Conservation (phyloP, 2,797 vertebrate genomes). For the Denticeps clupeoides region DNA sequence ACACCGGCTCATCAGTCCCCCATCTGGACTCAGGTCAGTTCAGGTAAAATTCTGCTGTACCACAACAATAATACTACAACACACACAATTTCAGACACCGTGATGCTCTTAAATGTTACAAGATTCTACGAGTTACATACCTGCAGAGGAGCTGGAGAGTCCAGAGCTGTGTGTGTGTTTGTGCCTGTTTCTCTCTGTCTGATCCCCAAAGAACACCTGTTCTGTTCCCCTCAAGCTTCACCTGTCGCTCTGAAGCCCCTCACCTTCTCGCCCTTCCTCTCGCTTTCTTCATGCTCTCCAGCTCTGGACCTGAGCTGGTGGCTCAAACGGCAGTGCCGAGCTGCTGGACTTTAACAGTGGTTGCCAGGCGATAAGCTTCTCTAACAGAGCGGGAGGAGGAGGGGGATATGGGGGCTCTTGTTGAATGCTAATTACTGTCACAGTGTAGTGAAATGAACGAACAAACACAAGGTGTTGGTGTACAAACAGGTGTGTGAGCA, state of each 20-base stretch:
- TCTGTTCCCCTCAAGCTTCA: constrained; percentile 6
- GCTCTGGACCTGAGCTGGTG: constrained; percentile 7
- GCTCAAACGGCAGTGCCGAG: constrained; percentile 38
- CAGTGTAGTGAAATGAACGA: constrained; percentile 32
- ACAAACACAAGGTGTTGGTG: constrained; percentile 1
- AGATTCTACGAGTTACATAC: constrained; percentile 34
- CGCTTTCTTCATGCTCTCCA: constrained; percentile 10
- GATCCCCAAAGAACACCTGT: constrained; percentile 15
- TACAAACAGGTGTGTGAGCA: no score
- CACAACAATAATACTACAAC: no score
- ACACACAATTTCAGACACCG: no score
- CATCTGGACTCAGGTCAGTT: no score
- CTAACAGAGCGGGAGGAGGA: constrained; percentile 40
- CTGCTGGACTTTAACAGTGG: constrained; percentile 73
- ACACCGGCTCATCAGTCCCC: no score
- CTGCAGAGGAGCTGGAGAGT: constrained; percentile 46
- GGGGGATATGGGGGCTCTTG: neutral
- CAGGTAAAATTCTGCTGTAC: no score
- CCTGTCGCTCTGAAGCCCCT: constrained; percentile 6
- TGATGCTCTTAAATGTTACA: no score
- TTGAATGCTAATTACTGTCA: constrained; percentile 47
- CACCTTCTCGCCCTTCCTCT: constrained; percentile 17
- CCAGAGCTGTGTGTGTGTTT: constrained; percentile 13
- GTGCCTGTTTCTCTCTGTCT: constrained; percentile 4
- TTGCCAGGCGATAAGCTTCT: constrained; percentile 72